phyloP scores from a whole-genome alignment of 2,797 vertebrate species.

The Gymnothorax javanicus region DNA sequence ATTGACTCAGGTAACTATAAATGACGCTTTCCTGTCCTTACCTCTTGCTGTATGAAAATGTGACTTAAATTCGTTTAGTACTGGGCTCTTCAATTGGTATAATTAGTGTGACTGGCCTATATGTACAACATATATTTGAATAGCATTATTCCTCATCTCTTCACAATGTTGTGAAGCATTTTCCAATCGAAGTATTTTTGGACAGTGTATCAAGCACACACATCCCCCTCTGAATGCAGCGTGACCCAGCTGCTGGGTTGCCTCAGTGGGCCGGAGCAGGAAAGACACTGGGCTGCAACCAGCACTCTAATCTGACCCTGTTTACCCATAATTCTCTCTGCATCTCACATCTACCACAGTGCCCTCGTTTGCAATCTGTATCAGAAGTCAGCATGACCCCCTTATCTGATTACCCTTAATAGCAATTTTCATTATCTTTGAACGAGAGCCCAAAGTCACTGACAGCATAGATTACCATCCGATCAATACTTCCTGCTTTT shows the following conservation, averaged over 20 bases:
- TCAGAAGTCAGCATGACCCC: not conserved
- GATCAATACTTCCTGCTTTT: conserved; percentile 10
- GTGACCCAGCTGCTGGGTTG: not conserved
- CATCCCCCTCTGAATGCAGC: not conserved
- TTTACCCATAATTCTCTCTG: conserved; percentile 32
- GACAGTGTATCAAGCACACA: not conserved
- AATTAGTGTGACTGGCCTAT: too few species aligned
- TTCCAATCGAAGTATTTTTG: too few species aligned
- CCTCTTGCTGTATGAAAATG: too few species aligned
- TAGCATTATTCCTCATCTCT: not conserved
- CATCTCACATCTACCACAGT: not conserved
- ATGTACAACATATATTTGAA: too few species aligned
- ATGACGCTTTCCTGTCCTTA: too few species aligned
- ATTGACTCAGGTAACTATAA: too few species aligned
- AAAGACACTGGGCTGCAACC: not conserved
- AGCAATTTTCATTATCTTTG: not conserved
- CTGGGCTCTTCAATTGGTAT: too few species aligned
- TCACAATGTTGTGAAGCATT: not conserved
- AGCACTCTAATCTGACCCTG: not conserved
- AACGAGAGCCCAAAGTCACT: not conserved
- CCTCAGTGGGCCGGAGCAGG: not conserved
- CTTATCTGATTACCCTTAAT: conserved; percentile 6
- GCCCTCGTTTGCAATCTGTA: not conserved
- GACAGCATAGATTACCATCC: not conserved
- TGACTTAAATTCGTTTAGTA: too few species aligned